phyloP scores from a whole-genome alignment of 1,140 invertebrate genomes.

The Riptortus pedestris region DNA sequence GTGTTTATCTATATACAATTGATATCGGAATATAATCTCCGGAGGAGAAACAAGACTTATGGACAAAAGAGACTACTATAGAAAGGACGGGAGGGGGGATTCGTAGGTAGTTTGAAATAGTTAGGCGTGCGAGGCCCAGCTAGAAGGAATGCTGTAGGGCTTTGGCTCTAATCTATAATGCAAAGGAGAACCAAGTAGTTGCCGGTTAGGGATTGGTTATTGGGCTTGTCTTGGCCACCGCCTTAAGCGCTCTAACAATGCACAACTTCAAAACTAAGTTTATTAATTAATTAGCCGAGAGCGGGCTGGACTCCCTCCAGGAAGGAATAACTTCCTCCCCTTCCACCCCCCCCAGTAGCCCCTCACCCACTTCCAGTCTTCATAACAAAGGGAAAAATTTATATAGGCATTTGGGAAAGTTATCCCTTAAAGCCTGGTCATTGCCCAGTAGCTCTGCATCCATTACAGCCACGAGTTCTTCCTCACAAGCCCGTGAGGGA shows the following conservation, averaged over 20 bases:
- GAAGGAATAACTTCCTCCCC: constrained; percentile 22
- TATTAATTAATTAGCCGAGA: constrained; percentile 24
- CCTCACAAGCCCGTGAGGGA: too few relatives aligned
- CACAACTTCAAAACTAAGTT: constrained; percentile 25
- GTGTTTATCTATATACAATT: too few relatives aligned
- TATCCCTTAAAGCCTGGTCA: too few relatives aligned
- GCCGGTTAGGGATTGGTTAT: constrained; percentile 16
- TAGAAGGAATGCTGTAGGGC: constrained; percentile 1
- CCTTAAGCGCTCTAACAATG: constrained; percentile 24
- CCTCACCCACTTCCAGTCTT: not conserved
- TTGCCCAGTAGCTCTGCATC: too few relatives aligned
- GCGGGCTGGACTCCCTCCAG: not conserved
- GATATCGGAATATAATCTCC: too few relatives aligned
- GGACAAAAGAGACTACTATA: too few relatives aligned
- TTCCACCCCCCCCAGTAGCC: not conserved
- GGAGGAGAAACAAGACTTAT: too few relatives aligned
- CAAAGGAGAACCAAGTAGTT: constrained; percentile 22
- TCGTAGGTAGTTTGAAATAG: too few relatives aligned
- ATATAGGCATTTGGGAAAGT: constrained; percentile 9
- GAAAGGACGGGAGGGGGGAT: too few relatives aligned
- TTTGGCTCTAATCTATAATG: constrained; percentile 19
- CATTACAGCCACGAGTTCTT: too few relatives aligned
- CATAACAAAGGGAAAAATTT: constrained; percentile 25
- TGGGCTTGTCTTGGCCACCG: constrained; percentile 17
- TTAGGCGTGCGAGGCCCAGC: too few relatives aligned